These are phyloP conservation scores for Drosophila leonis DNA, from an alignment of 2,888 invertebrate genomes.

Conservation along the genomic window DNA sequence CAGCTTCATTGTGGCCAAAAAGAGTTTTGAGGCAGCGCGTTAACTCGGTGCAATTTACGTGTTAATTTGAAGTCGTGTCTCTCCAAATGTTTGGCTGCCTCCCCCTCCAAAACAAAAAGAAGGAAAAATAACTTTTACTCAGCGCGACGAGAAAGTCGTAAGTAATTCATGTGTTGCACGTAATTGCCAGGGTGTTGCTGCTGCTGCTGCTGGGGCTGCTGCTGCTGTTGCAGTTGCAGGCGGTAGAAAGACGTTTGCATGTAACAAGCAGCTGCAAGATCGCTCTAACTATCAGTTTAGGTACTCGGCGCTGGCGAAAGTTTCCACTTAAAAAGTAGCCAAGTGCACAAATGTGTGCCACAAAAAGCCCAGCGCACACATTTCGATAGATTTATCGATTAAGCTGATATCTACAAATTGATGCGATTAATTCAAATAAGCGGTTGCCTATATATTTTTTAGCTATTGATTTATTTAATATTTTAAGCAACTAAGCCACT, in stretches of 20 bases:
- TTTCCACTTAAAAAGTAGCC: slow-evolving; percentile 41
- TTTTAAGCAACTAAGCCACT: too few species aligned
- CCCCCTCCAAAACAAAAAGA: slow-evolving; percentile 24
- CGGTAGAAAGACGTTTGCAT: slow-evolving; percentile 26
- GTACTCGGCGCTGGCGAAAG: slow-evolving; percentile 41
- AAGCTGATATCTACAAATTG: not conserved
- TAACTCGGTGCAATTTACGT: slow-evolving; percentile 76
- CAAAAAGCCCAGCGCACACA: slow-evolving; percentile 3
- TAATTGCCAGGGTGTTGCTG: slow-evolving; percentile 55
- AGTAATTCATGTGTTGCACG: slow-evolving; percentile 62
- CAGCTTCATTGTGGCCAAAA: slow-evolving; percentile 50
- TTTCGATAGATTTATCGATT: slow-evolving; percentile 22
- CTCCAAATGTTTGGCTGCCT: slow-evolving; percentile 58
- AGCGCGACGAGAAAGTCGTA: slow-evolving; percentile 68
- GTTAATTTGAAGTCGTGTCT: slow-evolving; percentile 77
- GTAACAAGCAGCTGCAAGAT: slow-evolving; percentile 34
- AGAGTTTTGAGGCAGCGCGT: slow-evolving; percentile 59
- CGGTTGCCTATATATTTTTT: not conserved
- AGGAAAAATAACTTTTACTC: slow-evolving; percentile 53
- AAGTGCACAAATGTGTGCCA: slow-evolving; percentile 12
- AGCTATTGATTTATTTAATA: not conserved
- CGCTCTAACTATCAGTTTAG: slow-evolving; percentile 39
- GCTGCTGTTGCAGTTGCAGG: slow-evolving; percentile 8
- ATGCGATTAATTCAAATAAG: not conserved
- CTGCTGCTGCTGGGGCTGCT: not conserved